Percentiles rank a stretch among this genome's conserved stretches.
Conservation (phyloP, 1,140 invertebrate species). For the Drosophila simulans region DNA sequence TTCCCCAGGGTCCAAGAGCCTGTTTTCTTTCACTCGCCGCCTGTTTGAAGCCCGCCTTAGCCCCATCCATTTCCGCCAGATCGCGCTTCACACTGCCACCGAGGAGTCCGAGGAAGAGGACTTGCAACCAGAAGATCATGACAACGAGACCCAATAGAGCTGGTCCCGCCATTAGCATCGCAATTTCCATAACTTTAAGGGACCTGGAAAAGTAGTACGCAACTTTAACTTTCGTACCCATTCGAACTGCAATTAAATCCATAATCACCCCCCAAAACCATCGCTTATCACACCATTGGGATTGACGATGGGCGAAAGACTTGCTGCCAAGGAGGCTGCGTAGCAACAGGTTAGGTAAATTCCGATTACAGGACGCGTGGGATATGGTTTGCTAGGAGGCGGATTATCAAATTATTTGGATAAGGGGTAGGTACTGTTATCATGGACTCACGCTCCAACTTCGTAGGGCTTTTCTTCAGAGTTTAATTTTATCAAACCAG, state of each 20-base stretch:
- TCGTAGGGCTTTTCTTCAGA: constrained; percentile 53
- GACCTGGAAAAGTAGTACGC: not conserved
- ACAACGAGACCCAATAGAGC: constrained; percentile 5
- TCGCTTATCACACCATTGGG: constrained; percentile 24
- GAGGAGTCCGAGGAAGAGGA: constrained; percentile 36
- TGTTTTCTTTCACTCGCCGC: constrained; percentile 9
- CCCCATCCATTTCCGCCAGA: not conserved
- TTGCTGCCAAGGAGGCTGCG: constrained; percentile 25
- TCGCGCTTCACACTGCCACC: constrained; percentile 14
- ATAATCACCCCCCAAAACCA: constrained; percentile 8
- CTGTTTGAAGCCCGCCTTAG: not conserved
- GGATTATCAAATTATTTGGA: no score
- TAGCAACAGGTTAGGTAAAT: constrained; percentile 54
- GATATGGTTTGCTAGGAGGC: constrained; percentile 39
- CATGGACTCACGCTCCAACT: constrained; percentile 40
- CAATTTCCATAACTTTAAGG: not conserved
- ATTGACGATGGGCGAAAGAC: constrained; percentile 47
- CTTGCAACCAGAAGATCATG: constrained; percentile 42
- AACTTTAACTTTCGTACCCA: no score
- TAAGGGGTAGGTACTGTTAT: not conserved
- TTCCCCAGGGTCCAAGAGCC: constrained; percentile 27
- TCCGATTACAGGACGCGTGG: constrained; percentile 40
- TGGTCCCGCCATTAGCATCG: constrained; percentile 3
- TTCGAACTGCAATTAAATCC: not conserved
- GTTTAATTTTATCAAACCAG: constrained; percentile 16